Percentiles rank a stretch among this genome's conserved stretches.
These are phyloP conservation scores for Gavia stellata DNA, from an alignment of 2,113 vertebrate species.

Conservation along the genomic window DNA sequence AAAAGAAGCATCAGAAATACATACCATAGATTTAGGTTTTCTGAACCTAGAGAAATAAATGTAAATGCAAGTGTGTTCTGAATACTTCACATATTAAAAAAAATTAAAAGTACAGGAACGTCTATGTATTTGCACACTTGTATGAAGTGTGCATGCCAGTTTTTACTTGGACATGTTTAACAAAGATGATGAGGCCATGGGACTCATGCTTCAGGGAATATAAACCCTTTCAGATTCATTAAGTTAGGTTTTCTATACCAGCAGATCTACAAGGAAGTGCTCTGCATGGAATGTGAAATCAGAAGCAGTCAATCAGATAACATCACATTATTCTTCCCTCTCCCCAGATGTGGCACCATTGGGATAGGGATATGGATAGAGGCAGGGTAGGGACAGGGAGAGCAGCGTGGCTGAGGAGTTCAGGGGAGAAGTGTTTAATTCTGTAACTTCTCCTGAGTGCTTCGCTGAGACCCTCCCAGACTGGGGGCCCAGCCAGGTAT, in stretches of 20 bases:
- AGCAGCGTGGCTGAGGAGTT: not conserved
- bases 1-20: not conserved
- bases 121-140: not conserved
- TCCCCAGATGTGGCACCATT: accelerated
- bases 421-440: not conserved
- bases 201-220: not conserved
- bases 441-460: not conserved
- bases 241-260: not conserved
- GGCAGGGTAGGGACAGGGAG: not conserved
- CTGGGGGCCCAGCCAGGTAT: not conserved
- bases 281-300: not conserved
- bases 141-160: not conserved
- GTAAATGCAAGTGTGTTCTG: not conserved
- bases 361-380: not conserved
- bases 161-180: not conserved
- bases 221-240: not conserved
- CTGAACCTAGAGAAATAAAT: not conserved
- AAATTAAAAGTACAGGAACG: not conserved
- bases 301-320: not conserved
- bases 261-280: not conserved
- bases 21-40: not conserved
- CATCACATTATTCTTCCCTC: not conserved
- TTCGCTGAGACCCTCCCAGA: not conserved
- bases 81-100: not conserved
- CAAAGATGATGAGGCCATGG: not conserved